Evolutionary conservation across 1,140 invertebrate species (phyloP), one percentile per base, ranked within the genome.

Genomic region (Micrasema longulum): DNA sequence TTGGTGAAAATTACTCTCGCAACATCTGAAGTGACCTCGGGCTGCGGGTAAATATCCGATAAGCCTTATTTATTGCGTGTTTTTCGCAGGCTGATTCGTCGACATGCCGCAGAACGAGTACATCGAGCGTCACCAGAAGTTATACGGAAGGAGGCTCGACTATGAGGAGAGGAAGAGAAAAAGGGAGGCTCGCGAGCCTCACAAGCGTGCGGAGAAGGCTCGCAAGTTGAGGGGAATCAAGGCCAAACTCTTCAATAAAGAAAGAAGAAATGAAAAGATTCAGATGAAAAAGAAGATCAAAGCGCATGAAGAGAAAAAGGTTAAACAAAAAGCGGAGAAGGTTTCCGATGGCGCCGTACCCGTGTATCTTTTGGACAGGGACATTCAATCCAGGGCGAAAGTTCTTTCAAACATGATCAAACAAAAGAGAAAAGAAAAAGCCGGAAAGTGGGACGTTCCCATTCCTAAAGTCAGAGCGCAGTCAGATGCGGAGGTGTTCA

Each of bases 91-190:
- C 48, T 26, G 36, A 43, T 43, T 53, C 82, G 82, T 79, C 80
- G 92, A 79, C 78, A 98, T 98, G 98, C 98, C 98, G 77, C 98
- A 99, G 87, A 99, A 99, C 91, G 98, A 99, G 83, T 97, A 99
- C 84, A 99, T 99, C 85, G 98, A 99, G 78, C 89, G 98, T 57
- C 95, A 97, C 82, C 91, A 93, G 77, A 99, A 99, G 82, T 89
- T 98, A 1, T 92, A 98, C 87, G 98, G 98, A 78, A 89, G 95
- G 71, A 90, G 98, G 57, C 87, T 99, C 60, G 97, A 99, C 88
- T 96, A 99, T 90, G 95, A 99, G 85, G 98, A 99, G 82, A 88
- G 94, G 68, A 97, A 97, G 81, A 87, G 98, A 20, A 99, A 99
- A 83, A 93, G 92, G 76, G 95, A 98, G 80, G 97, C 96, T 9